phyloP scores from a whole-genome alignment of 2,113 vertebrate species.

The Turnix velox region DNA sequence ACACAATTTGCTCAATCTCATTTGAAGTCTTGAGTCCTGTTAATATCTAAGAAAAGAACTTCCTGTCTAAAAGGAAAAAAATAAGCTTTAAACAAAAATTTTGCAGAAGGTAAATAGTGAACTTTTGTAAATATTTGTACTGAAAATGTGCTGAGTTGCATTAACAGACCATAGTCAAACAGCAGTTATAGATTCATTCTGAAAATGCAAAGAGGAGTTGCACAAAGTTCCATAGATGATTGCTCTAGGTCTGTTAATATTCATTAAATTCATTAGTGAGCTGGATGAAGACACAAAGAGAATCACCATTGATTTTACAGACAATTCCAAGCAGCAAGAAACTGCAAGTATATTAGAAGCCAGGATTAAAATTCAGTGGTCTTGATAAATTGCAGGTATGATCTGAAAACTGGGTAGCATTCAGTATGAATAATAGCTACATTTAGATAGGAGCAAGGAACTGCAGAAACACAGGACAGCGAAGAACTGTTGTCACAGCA shows the following conservation, averaged over 20 bases:
- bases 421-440: not conserved
- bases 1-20: not conserved
- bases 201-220: not conserved
- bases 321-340: slow-evolving; percentile 6
- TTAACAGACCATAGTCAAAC: not conserved
- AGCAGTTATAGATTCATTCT: not conserved
- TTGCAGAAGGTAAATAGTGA: not conserved
- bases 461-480: not conserved
- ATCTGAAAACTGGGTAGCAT: not conserved
- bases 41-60: not conserved
- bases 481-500: not conserved
- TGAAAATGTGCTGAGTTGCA: not conserved
- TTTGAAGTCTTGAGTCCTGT: not conserved
- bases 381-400: not conserved
- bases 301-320: slow-evolving; percentile 19
- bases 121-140: not conserved
- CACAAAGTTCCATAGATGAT: not conserved
- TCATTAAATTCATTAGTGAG: not conserved
- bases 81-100: not conserved
- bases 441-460: not conserved
- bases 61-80: not conserved
- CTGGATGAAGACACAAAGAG: not conserved
- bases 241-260: not conserved
- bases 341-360: not conserved
- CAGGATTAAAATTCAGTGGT: not conserved